A percentile compares a stretch with the other conserved stretches of the same genome.
Evolutionary conservation across 2,888 invertebrate genomes (phyloP).

Genomic region (Aleiodes alternator): DNA sequence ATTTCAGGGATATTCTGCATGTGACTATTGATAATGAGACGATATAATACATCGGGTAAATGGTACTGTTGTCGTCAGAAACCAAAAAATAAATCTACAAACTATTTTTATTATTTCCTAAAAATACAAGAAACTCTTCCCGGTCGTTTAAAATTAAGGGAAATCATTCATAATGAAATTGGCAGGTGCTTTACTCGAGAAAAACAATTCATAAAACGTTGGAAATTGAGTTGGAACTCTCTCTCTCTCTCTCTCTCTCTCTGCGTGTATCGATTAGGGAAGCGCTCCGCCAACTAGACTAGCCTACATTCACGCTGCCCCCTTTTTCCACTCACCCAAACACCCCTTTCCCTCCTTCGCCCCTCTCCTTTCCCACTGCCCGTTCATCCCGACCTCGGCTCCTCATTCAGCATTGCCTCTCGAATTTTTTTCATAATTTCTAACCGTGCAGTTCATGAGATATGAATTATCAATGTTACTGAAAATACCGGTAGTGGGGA

Average conservation of each 20-base stretch:
- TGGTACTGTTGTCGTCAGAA: too few relatives aligned
- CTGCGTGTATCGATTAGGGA: slow-evolving; percentile 71
- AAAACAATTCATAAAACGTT: background rate
- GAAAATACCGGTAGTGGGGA: background rate
- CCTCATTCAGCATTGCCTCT: slow-evolving; percentile 69
- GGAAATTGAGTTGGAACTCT: background rate
- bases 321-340: slow-evolving; percentile 42
- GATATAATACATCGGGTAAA: too few relatives aligned
- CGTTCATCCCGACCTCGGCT: slow-evolving; percentile 51
- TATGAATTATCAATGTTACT: slow-evolving; percentile 54
- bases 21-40: too few relatives aligned
- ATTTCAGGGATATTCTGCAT: too few relatives aligned
- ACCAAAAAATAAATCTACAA: too few relatives aligned
- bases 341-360: slow-evolving; percentile 47
- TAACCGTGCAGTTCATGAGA: background rate
- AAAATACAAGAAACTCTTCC: too few relatives aligned
- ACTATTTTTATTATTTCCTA: too few relatives aligned
- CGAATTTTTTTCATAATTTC: slow-evolving; percentile 44
- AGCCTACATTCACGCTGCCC: slow-evolving; percentile 66
- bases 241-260: background rate
- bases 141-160: too few relatives aligned
- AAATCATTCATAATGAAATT: too few relatives aligned
- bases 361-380: slow-evolving; percentile 48
- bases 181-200: too few relatives aligned
- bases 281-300: slow-evolving; percentile 72